Percentiles rank a stretch among this genome's conserved stretches.
Evolutionary conservation across 2,797 vertebrate species (phyloP).

Genomic region (Cuniculus paca): DNA sequence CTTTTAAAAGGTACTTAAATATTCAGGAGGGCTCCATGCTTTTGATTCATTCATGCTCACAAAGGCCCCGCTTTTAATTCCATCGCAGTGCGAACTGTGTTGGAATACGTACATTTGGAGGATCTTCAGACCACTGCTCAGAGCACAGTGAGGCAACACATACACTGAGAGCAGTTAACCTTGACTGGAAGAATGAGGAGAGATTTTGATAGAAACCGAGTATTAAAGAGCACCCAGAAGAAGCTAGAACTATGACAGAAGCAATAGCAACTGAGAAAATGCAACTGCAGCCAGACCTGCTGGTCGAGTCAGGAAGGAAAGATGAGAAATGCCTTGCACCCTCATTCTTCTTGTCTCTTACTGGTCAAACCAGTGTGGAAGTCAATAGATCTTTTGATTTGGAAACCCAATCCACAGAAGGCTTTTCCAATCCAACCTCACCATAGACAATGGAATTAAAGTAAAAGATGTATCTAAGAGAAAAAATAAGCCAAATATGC

Average conservation of each 20-base stretch:
- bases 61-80: background rate
- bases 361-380: background rate
- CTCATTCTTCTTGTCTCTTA: background rate
- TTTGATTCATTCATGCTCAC: background rate
- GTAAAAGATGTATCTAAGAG: background rate
- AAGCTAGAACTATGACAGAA: background rate
- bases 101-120: background rate
- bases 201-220: background rate
- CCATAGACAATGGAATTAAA: background rate
- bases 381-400: background rate
- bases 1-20: background rate
- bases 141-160: background rate
- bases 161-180: background rate
- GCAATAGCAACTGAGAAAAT: background rate
- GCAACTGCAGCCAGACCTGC: background rate
- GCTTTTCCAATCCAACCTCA: accelerated
- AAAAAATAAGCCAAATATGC: background rate
- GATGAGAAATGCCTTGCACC: background rate
- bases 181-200: background rate
- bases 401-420: background rate
- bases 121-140: background rate
- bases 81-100: background rate
- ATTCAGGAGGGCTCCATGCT: background rate
- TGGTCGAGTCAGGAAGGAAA: background rate
- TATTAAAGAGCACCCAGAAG: background rate